A percentile compares a stretch with the other conserved stretches of the same genome.
phyloP scores from a whole-genome alignment of 2,113 vertebrate genomes.

The Isurus oxyrinchus region DNA sequence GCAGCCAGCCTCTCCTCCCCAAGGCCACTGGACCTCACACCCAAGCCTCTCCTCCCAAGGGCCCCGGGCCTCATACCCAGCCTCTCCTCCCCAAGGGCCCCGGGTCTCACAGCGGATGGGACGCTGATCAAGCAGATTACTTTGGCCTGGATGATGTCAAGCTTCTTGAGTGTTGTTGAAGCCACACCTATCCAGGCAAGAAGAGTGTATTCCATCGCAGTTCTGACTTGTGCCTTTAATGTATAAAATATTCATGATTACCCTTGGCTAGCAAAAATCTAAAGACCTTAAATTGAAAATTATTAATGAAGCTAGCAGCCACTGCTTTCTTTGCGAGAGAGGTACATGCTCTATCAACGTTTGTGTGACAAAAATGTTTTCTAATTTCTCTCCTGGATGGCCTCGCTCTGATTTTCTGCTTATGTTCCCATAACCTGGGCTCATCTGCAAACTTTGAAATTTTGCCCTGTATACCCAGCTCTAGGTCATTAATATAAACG shows the following conservation, averaged over 20 bases:
- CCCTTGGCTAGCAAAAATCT: not conserved
- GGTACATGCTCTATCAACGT: not conserved
- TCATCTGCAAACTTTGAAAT: not conserved
- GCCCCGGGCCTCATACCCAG: too few species aligned
- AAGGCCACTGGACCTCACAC: too few species aligned
- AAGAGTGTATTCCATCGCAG: not conserved
- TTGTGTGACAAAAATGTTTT: not conserved
- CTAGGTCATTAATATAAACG: not conserved
- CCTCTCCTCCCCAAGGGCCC: too few species aligned
- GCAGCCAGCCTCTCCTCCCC: too few species aligned
- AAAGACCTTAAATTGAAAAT: not conserved
- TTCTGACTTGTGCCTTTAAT: not conserved
- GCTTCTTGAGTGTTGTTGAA: not conserved
- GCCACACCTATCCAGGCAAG: not conserved
- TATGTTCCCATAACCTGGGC: not conserved
- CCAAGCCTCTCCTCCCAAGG: too few species aligned
- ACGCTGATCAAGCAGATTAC: not conserved
- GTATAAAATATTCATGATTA: not conserved
- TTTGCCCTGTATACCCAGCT: not conserved
- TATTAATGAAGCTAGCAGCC: not conserved
- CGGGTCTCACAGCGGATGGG: not conserved
- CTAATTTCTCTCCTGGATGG: not conserved
- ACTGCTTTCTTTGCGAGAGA: not conserved
- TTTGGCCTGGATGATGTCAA: not conserved
- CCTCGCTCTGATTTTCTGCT: not conserved